Base-by-base conservation (phyloP, 23 tunicate genomes). In the Trididemnum nubilum region DNA sequence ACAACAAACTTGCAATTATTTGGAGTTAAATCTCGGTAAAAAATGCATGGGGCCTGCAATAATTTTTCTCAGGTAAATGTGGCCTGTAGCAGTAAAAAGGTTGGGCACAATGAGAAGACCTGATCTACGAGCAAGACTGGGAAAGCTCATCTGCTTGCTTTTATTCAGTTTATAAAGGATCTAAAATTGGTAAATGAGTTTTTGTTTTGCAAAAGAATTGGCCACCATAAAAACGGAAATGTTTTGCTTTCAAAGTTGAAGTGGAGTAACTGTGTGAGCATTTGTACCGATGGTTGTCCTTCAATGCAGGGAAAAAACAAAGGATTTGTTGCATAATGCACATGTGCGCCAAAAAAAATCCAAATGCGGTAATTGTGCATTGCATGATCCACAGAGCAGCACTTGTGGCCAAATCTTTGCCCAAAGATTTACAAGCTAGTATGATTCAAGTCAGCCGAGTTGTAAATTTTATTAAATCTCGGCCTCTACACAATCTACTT, bases 181-280 rank as follows among this genome's bases (percentile, higher is more conserved):
- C 50, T 5, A 81, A 81, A 25, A 76, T 64, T 77, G 73, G 76
- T 76, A 85, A 65, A 85, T 76, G 83, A 85, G 39, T 77, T 37
- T 31, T 77, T 85, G 83, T 85, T 85, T 85, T 85, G 89, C 83
- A n/a, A 85, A 85, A 44, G 65, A 77, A 76, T 77, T 85, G 89
- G 12, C 38, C 30, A 64, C 77, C 83, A 77, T 77, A 77, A 85
- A 82, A 33, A 71, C 72, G 67, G 72, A 72, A 73, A 82, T 78
- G 38, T 78, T 78, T 78, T 78, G 82, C 75, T 78, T 73, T 82
- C 70, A 32, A 72, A 71, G 79, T 36, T 82, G 66, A 36, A 71
- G 80, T 82, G 85, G 80, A 82, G 36, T 71, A 82, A 82, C 85
- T 82, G 80, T 71, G 36, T 30, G 85, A 34, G 80, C n/a, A n/a